Evolutionary conservation across 2,797 vertebrate species (phyloP).

Genomic region (Orientallactaga sibirica): DNA sequence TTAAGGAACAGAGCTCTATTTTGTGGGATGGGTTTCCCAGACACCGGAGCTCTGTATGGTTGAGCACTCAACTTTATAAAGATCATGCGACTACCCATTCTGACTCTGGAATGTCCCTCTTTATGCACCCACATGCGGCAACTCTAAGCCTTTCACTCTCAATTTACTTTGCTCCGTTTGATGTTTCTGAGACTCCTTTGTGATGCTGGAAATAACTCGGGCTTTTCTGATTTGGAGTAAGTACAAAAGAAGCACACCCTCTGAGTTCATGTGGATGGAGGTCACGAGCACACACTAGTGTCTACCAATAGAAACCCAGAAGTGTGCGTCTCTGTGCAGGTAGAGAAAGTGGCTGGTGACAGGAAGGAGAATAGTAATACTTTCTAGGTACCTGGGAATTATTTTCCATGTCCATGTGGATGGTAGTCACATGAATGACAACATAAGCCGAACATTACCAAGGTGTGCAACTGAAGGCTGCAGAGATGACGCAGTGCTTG

Average conservation of each 20-base stretch:
- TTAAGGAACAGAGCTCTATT: neutral
- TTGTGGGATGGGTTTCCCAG: neutral
- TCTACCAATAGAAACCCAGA: neutral
- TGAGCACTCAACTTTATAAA: neutral
- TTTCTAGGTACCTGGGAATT: neutral
- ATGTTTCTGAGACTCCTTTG: neutral
- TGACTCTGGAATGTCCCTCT: neutral
- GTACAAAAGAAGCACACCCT: neutral
- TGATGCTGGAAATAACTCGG: neutral
- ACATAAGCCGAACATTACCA: neutral
- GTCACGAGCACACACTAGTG: neutral
- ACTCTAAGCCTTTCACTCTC: neutral
- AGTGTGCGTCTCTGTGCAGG: neutral
- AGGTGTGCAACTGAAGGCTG: neutral
- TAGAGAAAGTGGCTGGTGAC: neutral
- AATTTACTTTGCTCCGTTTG: neutral
- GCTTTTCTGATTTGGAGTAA: neutral
- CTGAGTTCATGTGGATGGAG: neutral
- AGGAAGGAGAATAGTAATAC: too few relatives aligned
- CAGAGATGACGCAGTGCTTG: neutral
- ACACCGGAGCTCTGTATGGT: neutral
- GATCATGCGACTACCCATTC: neutral
- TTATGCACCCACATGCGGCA: neutral
- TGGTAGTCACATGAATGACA: neutral
- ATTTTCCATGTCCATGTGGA: neutral